These are phyloP conservation scores for Tetrao urogallus DNA, from an alignment of 2,113 vertebrate genomes.

Conservation along the genomic window DNA sequence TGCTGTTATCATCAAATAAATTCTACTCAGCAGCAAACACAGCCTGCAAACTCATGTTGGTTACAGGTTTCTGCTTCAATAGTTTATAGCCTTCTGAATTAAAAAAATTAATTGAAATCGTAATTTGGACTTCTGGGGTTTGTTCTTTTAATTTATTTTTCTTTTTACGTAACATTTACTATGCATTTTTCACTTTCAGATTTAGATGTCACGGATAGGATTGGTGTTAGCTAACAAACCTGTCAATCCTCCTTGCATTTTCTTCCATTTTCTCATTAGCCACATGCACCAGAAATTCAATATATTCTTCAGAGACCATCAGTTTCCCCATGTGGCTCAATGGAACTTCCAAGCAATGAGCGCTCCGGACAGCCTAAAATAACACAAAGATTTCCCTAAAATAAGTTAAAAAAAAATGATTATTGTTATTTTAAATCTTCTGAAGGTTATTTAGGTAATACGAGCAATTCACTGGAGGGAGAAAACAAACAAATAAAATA, in stretches of 20 bases:
- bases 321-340: conserved; percentile 83
- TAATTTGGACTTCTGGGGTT: background rate
- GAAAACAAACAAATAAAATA: background rate
- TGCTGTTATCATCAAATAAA: background rate
- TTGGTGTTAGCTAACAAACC: conserved; percentile 74
- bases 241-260: conserved; percentile 87
- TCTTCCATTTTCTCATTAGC: conserved; percentile 95
- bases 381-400: background rate
- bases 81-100: background rate
- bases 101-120: background rate
- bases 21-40: background rate
- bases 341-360: conserved; percentile 93
- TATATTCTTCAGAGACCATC: conserved; percentile 88
- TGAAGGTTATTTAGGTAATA: background rate
- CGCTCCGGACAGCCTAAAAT: conserved; percentile 90
- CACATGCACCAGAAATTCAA: conserved; percentile 83
- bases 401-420: background rate
- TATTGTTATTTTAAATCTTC: background rate
- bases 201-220: background rate
- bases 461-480: background rate
- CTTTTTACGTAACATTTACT: background rate
- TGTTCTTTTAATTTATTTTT: background rate
- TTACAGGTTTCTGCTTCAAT: background rate
- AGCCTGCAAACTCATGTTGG: background rate
- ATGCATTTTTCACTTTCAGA: background rate